A percentile compares a stretch with the other conserved stretches of the same genome.
These are phyloP conservation scores for Microctenopoma steveboyesi DNA, from an alignment of 2,797 vertebrate species.

Conservation along the genomic window DNA sequence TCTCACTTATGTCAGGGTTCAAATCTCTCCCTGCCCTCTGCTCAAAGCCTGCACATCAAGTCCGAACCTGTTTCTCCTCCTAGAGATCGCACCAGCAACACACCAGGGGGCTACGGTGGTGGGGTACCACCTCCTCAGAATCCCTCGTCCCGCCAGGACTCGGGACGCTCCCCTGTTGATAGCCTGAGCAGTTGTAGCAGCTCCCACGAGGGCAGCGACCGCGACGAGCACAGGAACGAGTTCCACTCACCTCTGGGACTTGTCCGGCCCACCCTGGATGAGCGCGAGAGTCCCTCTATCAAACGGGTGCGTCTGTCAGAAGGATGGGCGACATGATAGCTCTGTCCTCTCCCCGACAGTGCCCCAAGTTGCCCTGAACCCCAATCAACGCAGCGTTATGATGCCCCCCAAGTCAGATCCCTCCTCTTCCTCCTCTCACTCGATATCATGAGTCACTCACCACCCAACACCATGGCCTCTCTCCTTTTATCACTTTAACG, in stretches of 20 bases:
- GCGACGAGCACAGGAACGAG: constrained; percentile 96
- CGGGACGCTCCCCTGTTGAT: constrained; percentile 97
- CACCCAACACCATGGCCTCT: constrained; percentile 64
- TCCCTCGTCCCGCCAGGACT: constrained; percentile 92
- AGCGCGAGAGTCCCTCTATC: constrained; percentile 97
- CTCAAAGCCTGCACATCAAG: constrained; percentile 99
- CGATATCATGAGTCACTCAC: constrained; percentile 65
- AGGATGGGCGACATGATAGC: constrained; percentile 98
- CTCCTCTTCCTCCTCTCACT: constrained; percentile 62
- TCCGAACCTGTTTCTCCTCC: constrained; percentile 99
- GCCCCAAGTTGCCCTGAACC: constrained; percentile 59
- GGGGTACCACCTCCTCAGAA: constrained; percentile 85
- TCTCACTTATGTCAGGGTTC: constrained; percentile 99
- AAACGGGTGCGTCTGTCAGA: constrained; percentile 98
- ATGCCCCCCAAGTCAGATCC: constrained; percentile 56
- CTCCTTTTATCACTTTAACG: constrained; percentile 69
- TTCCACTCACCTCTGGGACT: constrained; percentile 99
- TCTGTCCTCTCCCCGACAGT: constrained; percentile 35
- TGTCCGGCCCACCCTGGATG: constrained; percentile 93
- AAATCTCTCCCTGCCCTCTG: constrained; percentile 99
- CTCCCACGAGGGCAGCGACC: constrained; percentile 98
- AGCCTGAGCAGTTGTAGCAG: constrained; percentile 99
- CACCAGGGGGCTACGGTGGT: constrained; percentile 92
- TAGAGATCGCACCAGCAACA: constrained; percentile 98
- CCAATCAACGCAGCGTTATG: constrained; percentile 52